Conservation (phyloP, 2,113 vertebrate species). For the Oncorhynchus kisutch region DNA sequence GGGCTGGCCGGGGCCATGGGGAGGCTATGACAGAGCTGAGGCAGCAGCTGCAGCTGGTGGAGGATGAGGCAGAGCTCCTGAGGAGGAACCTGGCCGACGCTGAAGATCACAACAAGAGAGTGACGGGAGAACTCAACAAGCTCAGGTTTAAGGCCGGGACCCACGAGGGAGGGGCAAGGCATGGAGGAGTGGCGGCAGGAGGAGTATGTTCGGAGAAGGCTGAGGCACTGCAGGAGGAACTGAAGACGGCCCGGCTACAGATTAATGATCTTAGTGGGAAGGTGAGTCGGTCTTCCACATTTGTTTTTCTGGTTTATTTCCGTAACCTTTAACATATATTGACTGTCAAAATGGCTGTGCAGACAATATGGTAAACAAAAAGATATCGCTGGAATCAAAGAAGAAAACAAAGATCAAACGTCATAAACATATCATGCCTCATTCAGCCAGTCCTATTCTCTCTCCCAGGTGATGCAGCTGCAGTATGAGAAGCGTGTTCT, state of each 20-base stretch:
- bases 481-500: slow-evolving; percentile 96
- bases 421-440: no score
- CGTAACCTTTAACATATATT: not conserved
- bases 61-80: slow-evolving; percentile 93
- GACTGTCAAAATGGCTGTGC: no score
- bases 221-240: slow-evolving; percentile 90
- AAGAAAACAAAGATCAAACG: no score
- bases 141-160: slow-evolving; percentile 88
- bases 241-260: slow-evolving; percentile 91
- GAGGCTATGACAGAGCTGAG: slow-evolving; percentile 90
- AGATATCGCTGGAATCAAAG: no score
- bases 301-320: not conserved
- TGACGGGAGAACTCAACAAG: slow-evolving; percentile 90
- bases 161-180: slow-evolving; percentile 79
- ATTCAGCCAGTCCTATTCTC: not conserved
- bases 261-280: slow-evolving; percentile 97
- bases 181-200: slow-evolving; percentile 59
- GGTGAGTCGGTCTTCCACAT: slow-evolving; percentile 38
- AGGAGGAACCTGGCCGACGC: slow-evolving; percentile 88
- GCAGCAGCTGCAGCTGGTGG: slow-evolving; percentile 94
- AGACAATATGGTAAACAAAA: no score
- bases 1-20: slow-evolving; percentile 81
- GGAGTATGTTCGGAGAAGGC: slow-evolving; percentile 72
- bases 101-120: slow-evolving; percentile 92
- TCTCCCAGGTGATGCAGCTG: slow-evolving; percentile 88